Evolutionary conservation across 1,140 invertebrate species (phyloP).

Genomic region (Euura lappo): DNA sequence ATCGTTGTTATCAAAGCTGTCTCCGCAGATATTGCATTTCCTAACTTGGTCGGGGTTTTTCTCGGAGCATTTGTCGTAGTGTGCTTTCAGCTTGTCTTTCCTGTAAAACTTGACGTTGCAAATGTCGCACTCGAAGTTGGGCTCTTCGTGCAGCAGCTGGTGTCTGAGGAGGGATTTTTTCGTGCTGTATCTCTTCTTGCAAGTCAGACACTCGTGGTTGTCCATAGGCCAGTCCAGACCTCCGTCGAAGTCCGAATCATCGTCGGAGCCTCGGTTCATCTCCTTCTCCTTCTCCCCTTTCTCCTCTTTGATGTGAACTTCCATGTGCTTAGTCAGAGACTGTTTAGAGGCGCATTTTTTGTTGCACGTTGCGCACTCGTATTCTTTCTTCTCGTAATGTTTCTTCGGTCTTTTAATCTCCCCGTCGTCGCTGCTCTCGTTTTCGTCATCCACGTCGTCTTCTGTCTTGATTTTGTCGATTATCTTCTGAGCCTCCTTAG

Average conservation of each 20-base stretch:
- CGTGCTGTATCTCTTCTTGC: conserved; percentile 57
- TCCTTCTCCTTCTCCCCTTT: conserved; percentile 24
- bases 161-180: conserved; percentile 57
- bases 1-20: conserved; percentile 58
- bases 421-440: conserved; percentile 35
- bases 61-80: conserved; percentile 60
- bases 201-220: conserved; percentile 54
- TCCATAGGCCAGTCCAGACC: conserved; percentile 57
- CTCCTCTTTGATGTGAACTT: conserved; percentile 50
- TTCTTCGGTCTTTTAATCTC: conserved; percentile 31
- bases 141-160: conserved; percentile 56
- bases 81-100: conserved; percentile 57
- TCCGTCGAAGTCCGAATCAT: conserved; percentile 51
- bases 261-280: conserved; percentile 38
- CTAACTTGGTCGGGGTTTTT: conserved; percentile 58
- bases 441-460: conserved; percentile 45
- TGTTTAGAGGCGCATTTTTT: conserved; percentile 52
- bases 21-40: conserved; percentile 57
- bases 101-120: conserved; percentile 58
- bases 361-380: conserved; percentile 50
- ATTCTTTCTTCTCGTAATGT: conserved; percentile 31
- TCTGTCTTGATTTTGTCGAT: conserved; percentile 58
- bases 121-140: conserved; percentile 59
- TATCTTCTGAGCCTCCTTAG: conserved; percentile 55
- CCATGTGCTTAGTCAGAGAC: conserved; percentile 51